A percentile compares a stretch with the other conserved stretches of the same genome.
phyloP scores from a whole-genome alignment of 2,797 vertebrate genomes.

The Knipowitschia caucasica region DNA sequence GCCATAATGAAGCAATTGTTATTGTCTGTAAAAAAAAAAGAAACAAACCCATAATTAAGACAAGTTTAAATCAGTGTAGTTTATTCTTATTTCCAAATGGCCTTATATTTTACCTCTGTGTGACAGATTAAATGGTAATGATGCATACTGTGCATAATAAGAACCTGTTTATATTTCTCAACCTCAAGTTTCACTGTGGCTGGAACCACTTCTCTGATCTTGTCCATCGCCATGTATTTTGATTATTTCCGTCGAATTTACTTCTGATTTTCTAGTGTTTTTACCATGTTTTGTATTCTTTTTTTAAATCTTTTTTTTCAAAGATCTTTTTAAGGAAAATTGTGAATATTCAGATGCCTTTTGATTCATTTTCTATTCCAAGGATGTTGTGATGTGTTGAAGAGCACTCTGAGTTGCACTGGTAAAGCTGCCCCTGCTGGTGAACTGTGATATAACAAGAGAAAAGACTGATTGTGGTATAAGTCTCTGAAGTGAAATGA shows the following conservation, averaged over 20 bases:
- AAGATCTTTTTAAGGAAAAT: conserved; percentile 32
- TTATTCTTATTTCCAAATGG: conserved; percentile 40
- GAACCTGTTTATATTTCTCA: conserved; percentile 49
- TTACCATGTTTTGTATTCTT: conserved; percentile 70
- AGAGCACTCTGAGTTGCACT: conserved; percentile 49
- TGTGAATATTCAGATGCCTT: conserved; percentile 40
- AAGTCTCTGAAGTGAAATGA: conserved; percentile 63
- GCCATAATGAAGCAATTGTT: conserved; percentile 41
- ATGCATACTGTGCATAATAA: conserved; percentile 53
- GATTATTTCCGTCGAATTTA: conserved; percentile 56
- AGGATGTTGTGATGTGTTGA: conserved; percentile 36
- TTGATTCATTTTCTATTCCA: conserved; percentile 20
- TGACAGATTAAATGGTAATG: conserved; percentile 28
- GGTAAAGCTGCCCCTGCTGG: conserved; percentile 39
- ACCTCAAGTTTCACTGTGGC: conserved; percentile 73
- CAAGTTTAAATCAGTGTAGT: conserved; percentile 25
- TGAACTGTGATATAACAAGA: conserved; percentile 52
- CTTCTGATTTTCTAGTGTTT: conserved; percentile 71
- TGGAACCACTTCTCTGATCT: conserved; percentile 65
- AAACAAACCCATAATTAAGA: no score
- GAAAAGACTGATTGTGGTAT: conserved; percentile 57
- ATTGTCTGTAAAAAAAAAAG: conserved; percentile 32
- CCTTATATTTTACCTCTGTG: conserved; percentile 51
- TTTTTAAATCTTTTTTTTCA: conserved; percentile 53
- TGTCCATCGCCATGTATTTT: conserved; percentile 50